Evolutionary conservation across 2,888 invertebrate genomes (phyloP).

Genomic region (Drosophila nr. medialis): DNA sequence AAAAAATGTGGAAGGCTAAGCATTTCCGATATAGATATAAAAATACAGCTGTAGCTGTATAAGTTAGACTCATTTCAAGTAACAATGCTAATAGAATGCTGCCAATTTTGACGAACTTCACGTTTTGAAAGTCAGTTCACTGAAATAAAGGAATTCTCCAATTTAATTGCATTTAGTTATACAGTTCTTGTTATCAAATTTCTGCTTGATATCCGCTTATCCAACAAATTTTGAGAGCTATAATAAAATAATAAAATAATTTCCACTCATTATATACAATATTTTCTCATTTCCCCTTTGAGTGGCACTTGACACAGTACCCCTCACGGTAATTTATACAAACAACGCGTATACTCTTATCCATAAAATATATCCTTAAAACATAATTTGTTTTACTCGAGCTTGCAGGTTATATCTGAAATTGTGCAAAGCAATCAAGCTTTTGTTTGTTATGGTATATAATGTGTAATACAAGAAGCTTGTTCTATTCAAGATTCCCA

Average conservation of each 20-base stretch:
- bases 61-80: neutral
- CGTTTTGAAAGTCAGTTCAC: neutral
- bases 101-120: neutral
- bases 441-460: neutral
- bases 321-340: neutral
- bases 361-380: neutral
- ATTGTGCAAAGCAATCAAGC: neutral
- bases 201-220: neutral
- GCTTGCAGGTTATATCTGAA: neutral
- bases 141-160: neutral
- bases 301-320: neutral
- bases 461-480: neutral
- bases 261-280: neutral
- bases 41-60: neutral
- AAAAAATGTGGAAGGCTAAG: neutral
- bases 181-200: neutral
- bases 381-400: neutral
- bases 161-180: neutral
- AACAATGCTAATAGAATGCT: neutral
- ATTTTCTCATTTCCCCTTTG: neutral
- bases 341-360: neutral
- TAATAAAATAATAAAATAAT: too few relatives aligned
- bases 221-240: neutral
- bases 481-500: neutral
- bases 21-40: neutral